Conservation (phyloP, 1,140 invertebrate genomes). For the Trichonephila clavipes region DNA sequence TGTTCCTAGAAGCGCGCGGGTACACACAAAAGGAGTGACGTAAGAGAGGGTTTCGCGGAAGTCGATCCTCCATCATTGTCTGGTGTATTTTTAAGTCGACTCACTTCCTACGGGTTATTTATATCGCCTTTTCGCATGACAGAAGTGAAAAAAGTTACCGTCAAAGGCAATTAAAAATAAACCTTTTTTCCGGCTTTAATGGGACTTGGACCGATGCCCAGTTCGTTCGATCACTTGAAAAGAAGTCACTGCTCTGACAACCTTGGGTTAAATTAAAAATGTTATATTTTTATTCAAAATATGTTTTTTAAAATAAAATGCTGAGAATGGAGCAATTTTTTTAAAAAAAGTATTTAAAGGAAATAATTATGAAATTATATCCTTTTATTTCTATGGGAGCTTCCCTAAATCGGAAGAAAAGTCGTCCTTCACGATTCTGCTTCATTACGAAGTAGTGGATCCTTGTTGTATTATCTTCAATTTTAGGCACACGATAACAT, state of each 20-base stretch:
- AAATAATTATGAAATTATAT: too few species aligned
- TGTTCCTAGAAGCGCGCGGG: not conserved
- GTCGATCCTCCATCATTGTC: not conserved
- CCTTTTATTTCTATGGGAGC: too few species aligned
- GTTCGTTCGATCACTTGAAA: not conserved
- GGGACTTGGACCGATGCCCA: not conserved
- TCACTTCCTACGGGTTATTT: not conserved
- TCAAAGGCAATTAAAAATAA: not conserved
- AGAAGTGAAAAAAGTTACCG: not conserved
- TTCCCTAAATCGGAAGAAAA: too few species aligned
- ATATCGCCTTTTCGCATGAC: not conserved
- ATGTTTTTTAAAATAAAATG: too few species aligned
- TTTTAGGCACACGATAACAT: too few species aligned
- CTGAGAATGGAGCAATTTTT: too few species aligned
- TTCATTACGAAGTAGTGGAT: too few species aligned
- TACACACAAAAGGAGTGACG: not conserved
- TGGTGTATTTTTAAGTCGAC: not conserved
- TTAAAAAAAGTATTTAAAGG: too few species aligned
- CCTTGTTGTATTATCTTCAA: too few species aligned
- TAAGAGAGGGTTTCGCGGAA: not conserved
- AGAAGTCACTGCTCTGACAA: not conserved
- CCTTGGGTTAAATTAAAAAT: not conserved
- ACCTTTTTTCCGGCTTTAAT: not conserved
- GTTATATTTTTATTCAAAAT: too few species aligned
- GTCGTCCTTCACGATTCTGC: too few species aligned